These are phyloP conservation scores for Clepsis dumicolana DNA, from an alignment of 2,888 invertebrate species.

Conservation along the genomic window DNA sequence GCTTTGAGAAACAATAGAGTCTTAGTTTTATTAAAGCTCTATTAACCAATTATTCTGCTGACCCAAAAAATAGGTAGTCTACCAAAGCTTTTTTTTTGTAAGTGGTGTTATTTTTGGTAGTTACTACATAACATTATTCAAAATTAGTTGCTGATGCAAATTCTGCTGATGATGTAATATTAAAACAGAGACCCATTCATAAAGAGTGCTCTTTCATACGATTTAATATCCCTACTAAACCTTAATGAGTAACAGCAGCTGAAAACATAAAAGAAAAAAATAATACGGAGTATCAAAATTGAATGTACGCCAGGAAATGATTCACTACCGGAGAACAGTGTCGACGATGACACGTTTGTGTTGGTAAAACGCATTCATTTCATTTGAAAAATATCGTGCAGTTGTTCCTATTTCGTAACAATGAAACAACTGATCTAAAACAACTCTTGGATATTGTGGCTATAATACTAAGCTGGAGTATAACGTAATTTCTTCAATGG, in stretches of 20 bases:
- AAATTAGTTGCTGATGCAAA: background rate
- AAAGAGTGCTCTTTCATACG: background rate
- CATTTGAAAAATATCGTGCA: background rate
- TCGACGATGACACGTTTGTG: constrained; percentile 34
- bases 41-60: too few relatives aligned
- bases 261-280: constrained; percentile 42
- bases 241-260: constrained; percentile 36
- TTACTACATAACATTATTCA: too few relatives aligned
- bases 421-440: background rate
- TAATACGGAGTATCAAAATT: constrained; percentile 44
- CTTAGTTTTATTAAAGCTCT: too few relatives aligned
- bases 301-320: constrained; percentile 53
- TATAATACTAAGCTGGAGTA: too few relatives aligned
- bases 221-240: constrained; percentile 31
- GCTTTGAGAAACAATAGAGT: too few relatives aligned
- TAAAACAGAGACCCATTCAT: constrained; percentile 22
- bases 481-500: too few relatives aligned
- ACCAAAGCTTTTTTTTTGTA: too few relatives aligned
- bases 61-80: too few relatives aligned
- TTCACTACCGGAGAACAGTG: constrained; percentile 48
- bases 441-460: too few relatives aligned
- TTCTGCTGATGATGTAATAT: background rate
- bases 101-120: too few relatives aligned
- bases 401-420: too few relatives aligned
- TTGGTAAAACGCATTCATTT: background rate